Percentiles rank a stretch among this genome's conserved stretches.
These are phyloP conservation scores for Regulus satrapa DNA, from an alignment of 2,113 vertebrate species.

Conservation along the genomic window DNA sequence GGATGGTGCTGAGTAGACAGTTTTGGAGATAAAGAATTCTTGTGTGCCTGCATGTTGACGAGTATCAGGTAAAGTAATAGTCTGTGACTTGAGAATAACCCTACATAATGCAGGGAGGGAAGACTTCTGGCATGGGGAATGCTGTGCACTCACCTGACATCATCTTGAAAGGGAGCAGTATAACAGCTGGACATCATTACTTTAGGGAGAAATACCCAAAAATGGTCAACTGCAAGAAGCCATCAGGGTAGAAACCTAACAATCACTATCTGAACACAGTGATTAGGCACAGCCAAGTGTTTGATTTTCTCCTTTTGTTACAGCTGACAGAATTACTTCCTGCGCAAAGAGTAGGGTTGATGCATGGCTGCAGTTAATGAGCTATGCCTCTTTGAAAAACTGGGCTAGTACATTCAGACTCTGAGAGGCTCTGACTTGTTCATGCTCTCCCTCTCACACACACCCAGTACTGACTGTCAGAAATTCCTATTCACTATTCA, in stretches of 20 bases:
- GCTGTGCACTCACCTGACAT: background rate
- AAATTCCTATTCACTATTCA: background rate
- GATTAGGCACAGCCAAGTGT: background rate
- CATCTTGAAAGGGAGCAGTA: background rate
- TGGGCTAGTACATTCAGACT: background rate
- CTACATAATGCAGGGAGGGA: background rate
- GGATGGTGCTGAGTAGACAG: background rate
- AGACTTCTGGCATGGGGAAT: background rate
- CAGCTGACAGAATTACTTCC: background rate
- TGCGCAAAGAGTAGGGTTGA: background rate
- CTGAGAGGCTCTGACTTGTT: background rate
- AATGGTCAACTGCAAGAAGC: background rate
- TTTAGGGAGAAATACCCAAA: no score
- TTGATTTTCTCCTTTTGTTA: background rate
- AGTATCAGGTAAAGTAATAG: background rate
- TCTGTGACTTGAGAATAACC: background rate
- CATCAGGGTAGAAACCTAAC: background rate
- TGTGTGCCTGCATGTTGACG: background rate
- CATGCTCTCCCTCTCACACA: background rate
- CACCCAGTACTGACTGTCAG: background rate
- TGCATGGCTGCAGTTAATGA: background rate
- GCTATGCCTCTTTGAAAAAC: background rate
- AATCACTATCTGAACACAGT: background rate
- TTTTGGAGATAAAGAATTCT: background rate
- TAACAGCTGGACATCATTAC: background rate